Conservation (phyloP, 37 sponge, comb jelly and placozoan species). For the Oopsacas minuta region DNA sequence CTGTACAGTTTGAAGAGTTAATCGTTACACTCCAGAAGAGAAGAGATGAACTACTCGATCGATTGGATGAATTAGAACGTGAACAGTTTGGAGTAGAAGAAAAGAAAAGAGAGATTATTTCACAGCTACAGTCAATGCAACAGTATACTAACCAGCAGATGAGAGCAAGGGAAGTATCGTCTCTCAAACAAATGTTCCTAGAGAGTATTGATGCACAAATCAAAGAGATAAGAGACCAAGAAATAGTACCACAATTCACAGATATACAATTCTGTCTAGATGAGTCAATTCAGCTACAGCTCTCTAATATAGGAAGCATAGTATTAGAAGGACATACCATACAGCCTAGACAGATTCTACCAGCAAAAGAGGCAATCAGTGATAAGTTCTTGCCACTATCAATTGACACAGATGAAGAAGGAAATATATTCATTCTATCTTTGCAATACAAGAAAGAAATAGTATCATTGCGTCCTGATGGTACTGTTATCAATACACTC, state of each 20-base stretch:
- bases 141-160: neutral
- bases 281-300: neutral
- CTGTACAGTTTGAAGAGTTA: neutral
- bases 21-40: neutral
- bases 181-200: constrained; percentile 13
- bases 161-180: neutral
- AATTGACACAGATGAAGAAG: neutral
- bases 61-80: neutral
- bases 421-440: neutral
- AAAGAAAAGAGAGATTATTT: neutral
- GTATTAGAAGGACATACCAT: neutral
- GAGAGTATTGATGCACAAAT: neutral
- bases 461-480: neutral
- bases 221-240: neutral
- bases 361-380: neutral
- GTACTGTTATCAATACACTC: neutral
- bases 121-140: neutral
- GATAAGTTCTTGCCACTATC: neutral
- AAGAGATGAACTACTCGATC: neutral
- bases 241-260: constrained; percentile 1
- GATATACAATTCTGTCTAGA: constrained; percentile 1
- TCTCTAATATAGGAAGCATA: neutral
- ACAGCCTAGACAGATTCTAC: neutral
- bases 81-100: constrained; percentile 10
- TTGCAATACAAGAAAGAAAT: constrained; percentile 15